phyloP scores from a whole-genome alignment of 2,113 vertebrate species.

The Castor canadensis region DNA sequence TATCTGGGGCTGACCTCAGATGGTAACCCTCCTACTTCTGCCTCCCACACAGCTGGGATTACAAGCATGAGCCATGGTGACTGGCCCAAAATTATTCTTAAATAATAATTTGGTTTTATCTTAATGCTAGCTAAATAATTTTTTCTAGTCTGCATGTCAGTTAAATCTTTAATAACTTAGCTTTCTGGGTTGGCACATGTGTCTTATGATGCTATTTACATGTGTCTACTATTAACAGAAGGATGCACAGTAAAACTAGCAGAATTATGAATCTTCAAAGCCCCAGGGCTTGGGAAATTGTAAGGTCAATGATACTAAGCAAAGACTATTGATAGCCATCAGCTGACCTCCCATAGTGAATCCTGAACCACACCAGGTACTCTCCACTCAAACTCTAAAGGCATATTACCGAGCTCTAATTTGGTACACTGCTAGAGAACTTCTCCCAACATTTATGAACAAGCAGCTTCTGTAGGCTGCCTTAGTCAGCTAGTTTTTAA shows the following conservation, averaged over 20 bases:
- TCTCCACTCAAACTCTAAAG: neutral
- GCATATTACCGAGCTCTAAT: neutral
- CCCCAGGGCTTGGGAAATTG: neutral
- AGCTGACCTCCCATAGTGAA: neutral
- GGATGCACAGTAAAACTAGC: neutral
- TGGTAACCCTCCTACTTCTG: too few species aligned
- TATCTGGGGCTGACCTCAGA: too few species aligned
- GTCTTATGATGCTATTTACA: neutral
- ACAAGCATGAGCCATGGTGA: too few species aligned
- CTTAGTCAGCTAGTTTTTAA: neutral
- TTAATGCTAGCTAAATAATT: neutral
- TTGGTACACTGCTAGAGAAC: neutral
- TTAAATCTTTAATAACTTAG: conserved; percentile 34
- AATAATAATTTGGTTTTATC: conserved; percentile 8
- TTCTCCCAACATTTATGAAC: neutral
- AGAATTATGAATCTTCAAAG: conserved; percentile 51
- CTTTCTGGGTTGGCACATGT: neutral
- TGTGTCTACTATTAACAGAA: neutral
- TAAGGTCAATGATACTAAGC: neutral
- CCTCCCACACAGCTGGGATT: too few species aligned
- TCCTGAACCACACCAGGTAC: neutral
- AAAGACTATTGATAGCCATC: neutral
- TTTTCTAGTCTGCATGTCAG: neutral
- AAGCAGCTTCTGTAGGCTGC: neutral
- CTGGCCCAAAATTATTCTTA: neutral